Base-by-base conservation (phyloP, 2,888 invertebrate species). In the Drosophila quinaria region DNA sequence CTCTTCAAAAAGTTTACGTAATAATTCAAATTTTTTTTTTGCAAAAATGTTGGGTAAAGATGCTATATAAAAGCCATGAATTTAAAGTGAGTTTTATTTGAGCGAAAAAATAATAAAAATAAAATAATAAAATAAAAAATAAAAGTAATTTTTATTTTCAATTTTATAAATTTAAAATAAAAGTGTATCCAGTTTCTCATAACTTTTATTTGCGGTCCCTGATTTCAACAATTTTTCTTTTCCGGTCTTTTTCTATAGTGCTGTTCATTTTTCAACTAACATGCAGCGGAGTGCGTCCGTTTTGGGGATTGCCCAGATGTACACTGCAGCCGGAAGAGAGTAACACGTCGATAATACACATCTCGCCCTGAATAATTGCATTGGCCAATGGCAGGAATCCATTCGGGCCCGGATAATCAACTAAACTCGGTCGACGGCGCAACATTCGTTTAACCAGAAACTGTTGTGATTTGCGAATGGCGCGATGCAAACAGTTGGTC, bases 401-500 rank as follows among this genome's bases (percentile, higher is more conserved):
- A 69, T 92, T 92, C 3, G 91, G 87, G 5, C 87, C 91, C 1
- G 93, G 92, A 66, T 91, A 89, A 65, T 92, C 90, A 51, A 92
- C 84, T 44, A 92, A 76, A 58, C 81, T 90, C 13, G 91, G 90
- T 1, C 91, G 90, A 9, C 89, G 87, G 15, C 87, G 90, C 33
- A 93, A 62, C 71, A 92, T 91, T 39, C 92, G 88, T 54, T 92
- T 93, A 13, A 92, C 90, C 70, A 93, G 74, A 78, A 92, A 92
- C 33, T 92, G 91, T 64, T 92, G 92, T 6, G 90, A 90, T 65
- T 92, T 92, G 59, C 82, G 90, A 46, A 93, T 92, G 68, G 93
- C 92, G 6, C 92, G 91, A 70, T 91, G 86, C 58, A 92, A 74
- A 58, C 89, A 87, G 41, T 89, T 84, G 2, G 91, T 89, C 17